These are phyloP conservation scores for Spheniscus mendiculus DNA, from an alignment of 2,113 vertebrate genomes.

Conservation along the genomic window DNA sequence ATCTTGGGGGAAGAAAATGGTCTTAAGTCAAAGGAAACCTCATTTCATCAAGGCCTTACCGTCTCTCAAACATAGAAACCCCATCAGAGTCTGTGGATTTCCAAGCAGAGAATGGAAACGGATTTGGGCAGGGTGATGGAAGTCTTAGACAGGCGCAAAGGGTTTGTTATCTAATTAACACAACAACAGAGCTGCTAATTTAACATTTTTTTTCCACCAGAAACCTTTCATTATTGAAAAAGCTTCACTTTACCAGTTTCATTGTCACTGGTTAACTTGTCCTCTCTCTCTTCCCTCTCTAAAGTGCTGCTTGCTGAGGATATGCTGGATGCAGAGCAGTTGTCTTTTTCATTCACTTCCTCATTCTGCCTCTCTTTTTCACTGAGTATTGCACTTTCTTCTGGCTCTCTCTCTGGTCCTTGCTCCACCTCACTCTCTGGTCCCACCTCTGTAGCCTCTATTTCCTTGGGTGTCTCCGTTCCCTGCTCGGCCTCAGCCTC, in stretches of 20 bases:
- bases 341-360: conserved; percentile 97
- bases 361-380: conserved; percentile 97
- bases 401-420: conserved; percentile 79
- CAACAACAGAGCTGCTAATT: not conserved
- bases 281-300: conserved; percentile 94
- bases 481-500: conserved; percentile 63
- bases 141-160: not conserved
- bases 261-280: conserved; percentile 83
- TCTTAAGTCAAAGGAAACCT: not conserved
- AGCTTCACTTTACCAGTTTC: conserved; percentile 81
- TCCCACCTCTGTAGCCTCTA: conserved; percentile 53
- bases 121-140: not conserved
- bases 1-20: not conserved
- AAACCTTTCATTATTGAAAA: conserved; percentile 33
- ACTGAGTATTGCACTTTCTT: conserved; percentile 86
- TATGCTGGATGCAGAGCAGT: conserved; percentile 97
- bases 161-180: not conserved
- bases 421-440: conserved; percentile 77
- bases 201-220: not conserved
- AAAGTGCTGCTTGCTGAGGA: conserved; percentile 97
- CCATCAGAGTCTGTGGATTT: not conserved
- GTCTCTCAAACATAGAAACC: not conserved
- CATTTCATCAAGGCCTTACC: not conserved
- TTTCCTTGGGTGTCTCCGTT: conserved; percentile 64
- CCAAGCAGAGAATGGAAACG: not conserved